These are phyloP conservation scores for Neomorphus geoffroyi DNA, from an alignment of 2,797 vertebrate genomes.

Conservation along the genomic window DNA sequence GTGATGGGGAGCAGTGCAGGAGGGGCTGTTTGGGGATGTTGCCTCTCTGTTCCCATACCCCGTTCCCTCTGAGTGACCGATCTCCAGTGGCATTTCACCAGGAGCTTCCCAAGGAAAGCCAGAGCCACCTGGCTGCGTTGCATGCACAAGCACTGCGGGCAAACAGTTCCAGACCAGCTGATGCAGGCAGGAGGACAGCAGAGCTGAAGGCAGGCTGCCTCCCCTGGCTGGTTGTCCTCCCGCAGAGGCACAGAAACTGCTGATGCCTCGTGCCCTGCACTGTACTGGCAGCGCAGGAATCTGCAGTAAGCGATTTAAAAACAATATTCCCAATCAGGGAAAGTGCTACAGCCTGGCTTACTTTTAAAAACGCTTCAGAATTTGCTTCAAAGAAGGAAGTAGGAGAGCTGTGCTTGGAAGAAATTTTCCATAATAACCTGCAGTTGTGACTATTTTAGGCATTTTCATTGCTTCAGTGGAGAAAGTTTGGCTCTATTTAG, in stretches of 20 bases:
- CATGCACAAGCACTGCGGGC: background rate
- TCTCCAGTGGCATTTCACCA: background rate
- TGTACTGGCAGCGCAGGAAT: background rate
- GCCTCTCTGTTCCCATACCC: background rate
- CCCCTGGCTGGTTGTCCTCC: background rate
- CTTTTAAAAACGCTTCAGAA: conserved; percentile 18
- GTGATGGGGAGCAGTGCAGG: background rate
- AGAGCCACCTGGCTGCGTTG: background rate
- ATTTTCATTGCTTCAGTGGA: conserved; percentile 6
- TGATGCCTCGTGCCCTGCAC: background rate
- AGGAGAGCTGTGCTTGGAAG: background rate
- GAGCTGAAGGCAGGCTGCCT: background rate
- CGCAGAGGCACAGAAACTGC: background rate
- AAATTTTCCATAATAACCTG: conserved; percentile 25
- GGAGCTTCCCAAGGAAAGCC: background rate
- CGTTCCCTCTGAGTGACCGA: background rate
- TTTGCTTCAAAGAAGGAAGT: conserved; percentile 31
- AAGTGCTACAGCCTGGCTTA: conserved; percentile 35
- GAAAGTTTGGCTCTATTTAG: background rate
- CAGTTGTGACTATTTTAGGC: conserved; percentile 15
- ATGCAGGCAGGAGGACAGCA: background rate
- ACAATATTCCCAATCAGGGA: conserved; percentile 52
- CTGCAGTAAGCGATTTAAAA: background rate
- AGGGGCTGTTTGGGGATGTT: background rate
- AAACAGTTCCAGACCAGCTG: background rate